Conservation (phyloP, 2,113 vertebrate species). For the Sylvicapra grimmia region DNA sequence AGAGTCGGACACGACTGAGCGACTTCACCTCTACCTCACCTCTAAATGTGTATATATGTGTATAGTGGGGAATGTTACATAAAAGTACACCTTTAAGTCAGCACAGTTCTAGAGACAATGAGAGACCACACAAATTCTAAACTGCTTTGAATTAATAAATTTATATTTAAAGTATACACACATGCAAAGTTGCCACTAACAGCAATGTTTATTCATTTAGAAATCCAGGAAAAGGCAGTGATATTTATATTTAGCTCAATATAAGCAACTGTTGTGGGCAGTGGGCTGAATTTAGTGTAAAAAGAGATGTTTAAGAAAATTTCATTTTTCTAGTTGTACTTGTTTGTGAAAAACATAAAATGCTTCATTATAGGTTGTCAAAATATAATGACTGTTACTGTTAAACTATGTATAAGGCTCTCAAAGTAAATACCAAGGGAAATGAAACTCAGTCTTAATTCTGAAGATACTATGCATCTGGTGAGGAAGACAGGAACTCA, state of each 20-base stretch:
- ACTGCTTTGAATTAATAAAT: background rate
- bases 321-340: too few species aligned
- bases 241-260: too few species aligned
- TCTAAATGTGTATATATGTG: background rate
- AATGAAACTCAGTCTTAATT: background rate
- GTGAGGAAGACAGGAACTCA: background rate
- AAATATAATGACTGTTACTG: background rate
- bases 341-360: slow-evolving; percentile 3
- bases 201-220: background rate
- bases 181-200: background rate
- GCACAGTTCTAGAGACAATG: background rate
- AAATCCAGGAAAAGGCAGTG: background rate
- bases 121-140: background rate
- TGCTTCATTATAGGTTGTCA: background rate
- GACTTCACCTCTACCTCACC: too few species aligned
- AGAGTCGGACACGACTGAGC: too few species aligned
- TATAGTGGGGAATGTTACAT: background rate
- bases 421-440: background rate
- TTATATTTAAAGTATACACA: background rate
- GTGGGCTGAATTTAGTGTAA: too few species aligned
- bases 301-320: too few species aligned
- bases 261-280: too few species aligned
- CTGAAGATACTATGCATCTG: background rate
- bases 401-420: background rate
- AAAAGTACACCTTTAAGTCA: background rate